Conservation (phyloP, 2,888 invertebrate species). For the Rhabditoides inermis region DNA sequence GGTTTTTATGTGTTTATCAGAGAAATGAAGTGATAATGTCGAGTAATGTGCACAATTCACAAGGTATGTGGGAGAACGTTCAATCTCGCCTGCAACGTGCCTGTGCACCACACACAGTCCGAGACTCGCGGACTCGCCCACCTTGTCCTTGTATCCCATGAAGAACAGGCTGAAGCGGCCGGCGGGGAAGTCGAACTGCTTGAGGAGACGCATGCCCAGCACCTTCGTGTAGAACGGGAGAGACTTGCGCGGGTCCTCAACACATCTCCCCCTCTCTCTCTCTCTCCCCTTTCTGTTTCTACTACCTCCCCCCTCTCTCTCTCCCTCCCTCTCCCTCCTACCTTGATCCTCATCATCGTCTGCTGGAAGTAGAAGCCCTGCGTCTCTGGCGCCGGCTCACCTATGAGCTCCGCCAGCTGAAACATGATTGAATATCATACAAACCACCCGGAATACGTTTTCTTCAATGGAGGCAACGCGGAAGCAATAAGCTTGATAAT, state of each 20-base stretch:
- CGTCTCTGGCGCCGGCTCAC: conserved; percentile 16
- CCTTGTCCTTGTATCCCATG: conserved; percentile 74
- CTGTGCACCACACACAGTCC: too few species aligned
- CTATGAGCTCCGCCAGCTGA: conserved; percentile 12
- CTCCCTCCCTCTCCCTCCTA: neutral
- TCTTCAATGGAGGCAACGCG: too few species aligned
- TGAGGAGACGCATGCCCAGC: conserved; percentile 78
- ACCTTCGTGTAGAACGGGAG: conserved; percentile 83
- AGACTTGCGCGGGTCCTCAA: conserved; percentile 69
- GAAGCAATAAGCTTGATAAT: too few species aligned
- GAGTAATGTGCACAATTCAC: too few species aligned
- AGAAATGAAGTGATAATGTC: too few species aligned
- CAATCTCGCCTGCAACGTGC: too few species aligned
- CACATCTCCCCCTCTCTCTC: too few species aligned
- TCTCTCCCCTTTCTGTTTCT: neutral
- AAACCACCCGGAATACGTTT: too few species aligned
- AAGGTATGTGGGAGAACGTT: too few species aligned
- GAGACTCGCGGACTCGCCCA: too few species aligned
- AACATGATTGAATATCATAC: neutral
- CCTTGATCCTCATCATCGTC: conserved; percentile 1
- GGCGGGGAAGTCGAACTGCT: conserved; percentile 77
- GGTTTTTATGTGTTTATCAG: too few species aligned
- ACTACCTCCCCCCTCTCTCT: neutral
- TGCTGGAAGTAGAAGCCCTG: conserved; percentile 71
- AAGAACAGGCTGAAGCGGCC: conserved; percentile 86